Evolutionary conservation across 2,797 vertebrate genomes (phyloP).

Genomic region (Coregonus sp.): DNA sequence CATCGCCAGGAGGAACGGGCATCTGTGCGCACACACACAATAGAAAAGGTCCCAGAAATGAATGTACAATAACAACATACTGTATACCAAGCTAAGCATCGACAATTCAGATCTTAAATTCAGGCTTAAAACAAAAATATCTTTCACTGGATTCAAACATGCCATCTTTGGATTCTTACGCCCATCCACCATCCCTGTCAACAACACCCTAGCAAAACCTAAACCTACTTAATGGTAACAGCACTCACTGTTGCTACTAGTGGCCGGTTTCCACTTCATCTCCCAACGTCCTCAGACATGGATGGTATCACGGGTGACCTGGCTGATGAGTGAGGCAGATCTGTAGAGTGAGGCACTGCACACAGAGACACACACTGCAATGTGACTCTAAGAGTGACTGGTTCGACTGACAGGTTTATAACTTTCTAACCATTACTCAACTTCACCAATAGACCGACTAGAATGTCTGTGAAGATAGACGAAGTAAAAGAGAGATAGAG

Average conservation of each 20-base stretch:
- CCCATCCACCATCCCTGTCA: too few species aligned
- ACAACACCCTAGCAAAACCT: too few species aligned
- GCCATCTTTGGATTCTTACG: too few species aligned
- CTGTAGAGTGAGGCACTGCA: neutral
- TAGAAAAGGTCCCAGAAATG: constrained; percentile 46
- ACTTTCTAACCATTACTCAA: neutral
- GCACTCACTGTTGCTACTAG: too few species aligned
- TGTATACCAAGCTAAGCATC: neutral
- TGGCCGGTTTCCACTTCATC: too few species aligned
- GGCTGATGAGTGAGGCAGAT: too few species aligned
- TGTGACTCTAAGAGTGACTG: neutral
- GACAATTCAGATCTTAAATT: neutral
- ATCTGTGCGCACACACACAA: constrained; percentile 41
- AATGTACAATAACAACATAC: neutral
- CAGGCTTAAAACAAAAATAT: too few species aligned
- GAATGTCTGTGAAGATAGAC: neutral
- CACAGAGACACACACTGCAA: too few species aligned
- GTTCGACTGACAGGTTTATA: neutral
- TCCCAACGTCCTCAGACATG: too few species aligned
- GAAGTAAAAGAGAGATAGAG: neutral
- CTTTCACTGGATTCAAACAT: too few species aligned
- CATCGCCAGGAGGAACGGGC: constrained; percentile 56
- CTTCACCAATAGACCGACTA: neutral
- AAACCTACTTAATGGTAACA: too few species aligned
- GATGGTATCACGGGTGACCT: too few species aligned